These are phyloP conservation scores for Mormyrus hasselquistii DNA, from an alignment of 2,797 vertebrate genomes.

Conservation along the genomic window DNA sequence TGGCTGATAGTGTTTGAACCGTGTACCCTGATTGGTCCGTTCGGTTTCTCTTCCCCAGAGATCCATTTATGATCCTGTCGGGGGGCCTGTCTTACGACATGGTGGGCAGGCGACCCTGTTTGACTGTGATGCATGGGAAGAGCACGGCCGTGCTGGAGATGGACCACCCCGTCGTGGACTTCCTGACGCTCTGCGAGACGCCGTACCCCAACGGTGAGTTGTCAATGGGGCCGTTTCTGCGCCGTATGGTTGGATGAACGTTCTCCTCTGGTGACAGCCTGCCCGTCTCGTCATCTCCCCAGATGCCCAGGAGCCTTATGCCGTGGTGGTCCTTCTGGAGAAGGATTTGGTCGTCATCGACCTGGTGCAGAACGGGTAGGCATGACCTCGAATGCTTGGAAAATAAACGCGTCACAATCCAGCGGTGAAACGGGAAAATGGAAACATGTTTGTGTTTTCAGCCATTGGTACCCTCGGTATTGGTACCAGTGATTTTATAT, in stretches of 20 bases:
- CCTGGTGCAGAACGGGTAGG: conserved; percentile 95
- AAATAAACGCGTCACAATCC: not conserved
- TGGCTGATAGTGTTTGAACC: not conserved
- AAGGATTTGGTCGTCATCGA: conserved; percentile 97
- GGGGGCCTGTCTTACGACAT: conserved; percentile 95
- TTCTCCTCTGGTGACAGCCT: not conserved
- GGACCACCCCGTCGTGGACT: conserved; percentile 97
- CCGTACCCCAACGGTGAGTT: conserved; percentile 85
- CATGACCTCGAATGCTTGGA: conserved; percentile 15
- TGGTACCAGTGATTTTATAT: not conserved
- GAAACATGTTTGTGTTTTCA: not conserved
- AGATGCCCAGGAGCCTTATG: conserved; percentile 98
- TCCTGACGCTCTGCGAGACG: conserved; percentile 96
- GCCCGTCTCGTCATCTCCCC: not conserved
- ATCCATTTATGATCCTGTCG: conserved; percentile 92
- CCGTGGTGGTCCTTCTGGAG: conserved; percentile 92
- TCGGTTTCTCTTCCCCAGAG: conserved; percentile 47
- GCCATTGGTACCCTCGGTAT: not conserved
- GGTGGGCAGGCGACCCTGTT: conserved; percentile 87
- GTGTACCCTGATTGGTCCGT: not conserved
- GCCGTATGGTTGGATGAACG: not conserved
- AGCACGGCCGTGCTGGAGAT: conserved; percentile 96
- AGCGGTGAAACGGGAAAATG: not conserved
- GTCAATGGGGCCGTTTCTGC: not conserved
- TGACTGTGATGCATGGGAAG: conserved; percentile 99